Base-by-base conservation (phyloP, 2,113 vertebrate species). In the Hypomesus transpacificus region DNA sequence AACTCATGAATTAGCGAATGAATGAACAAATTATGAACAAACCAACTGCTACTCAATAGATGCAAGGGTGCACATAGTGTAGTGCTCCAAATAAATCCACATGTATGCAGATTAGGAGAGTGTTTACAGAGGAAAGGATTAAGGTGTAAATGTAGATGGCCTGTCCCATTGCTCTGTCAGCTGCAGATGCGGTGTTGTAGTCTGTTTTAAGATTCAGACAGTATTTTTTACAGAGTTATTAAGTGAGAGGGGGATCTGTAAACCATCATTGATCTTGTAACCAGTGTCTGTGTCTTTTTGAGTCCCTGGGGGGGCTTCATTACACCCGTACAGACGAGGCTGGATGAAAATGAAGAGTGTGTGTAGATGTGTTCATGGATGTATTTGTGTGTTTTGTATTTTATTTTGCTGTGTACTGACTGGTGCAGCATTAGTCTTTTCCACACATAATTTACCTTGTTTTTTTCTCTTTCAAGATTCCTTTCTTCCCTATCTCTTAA, bases 191-290 rank as follows among this genome's bases (percentile, higher is more conserved):
- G 17, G 14, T 31, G 28, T 31, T 39, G 57, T 70, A 58, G 61
- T 31, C 31, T 31, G 61, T 31, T 20, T 31, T 70, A 58, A 59
- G 52, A n/a, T 63, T 63, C 61, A 50, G 68, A 31, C 54, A 11
- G 28, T 59, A n/a, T n/a, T n/a, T n/a, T n/a, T n/a, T n/a, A n/a
- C n/a, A 58, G 54, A 57, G 31, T 56, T 18, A 50, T 18, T 71
- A 71, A 71, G 52, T 71, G 70, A 72, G 68, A 70, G 21, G 70
- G 39, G 62, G 61, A 56, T 28, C 70, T 46, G 50, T 64, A 66
- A 66, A 66, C 51, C 70, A 52, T 66, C 62, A 72, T 72, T 72
- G 70, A 72, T 72, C 57, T 72, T 66, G 70, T 72, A 28, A 54
- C 24, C 26, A 22, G 62, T 63, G 60, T 57, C 62, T 64, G 62